These are phyloP conservation scores for Agrotis ipsilon DNA, from an alignment of 2,888 invertebrate species.

Conservation along the genomic window DNA sequence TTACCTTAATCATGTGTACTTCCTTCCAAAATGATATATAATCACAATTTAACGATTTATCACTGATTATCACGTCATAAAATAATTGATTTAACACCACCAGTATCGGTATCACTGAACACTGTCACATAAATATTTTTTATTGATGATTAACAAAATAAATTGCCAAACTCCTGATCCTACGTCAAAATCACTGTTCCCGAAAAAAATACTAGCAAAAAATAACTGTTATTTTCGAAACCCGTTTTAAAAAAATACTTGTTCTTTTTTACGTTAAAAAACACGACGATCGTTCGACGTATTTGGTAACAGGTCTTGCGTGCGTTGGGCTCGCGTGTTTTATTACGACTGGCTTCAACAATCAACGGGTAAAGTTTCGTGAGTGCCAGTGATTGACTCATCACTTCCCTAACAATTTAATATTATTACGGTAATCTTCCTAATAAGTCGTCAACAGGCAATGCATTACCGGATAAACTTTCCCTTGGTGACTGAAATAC, in stretches of 20 bases:
- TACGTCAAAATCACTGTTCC: conserved; percentile 7
- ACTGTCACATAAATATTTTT: conserved; percentile 1
- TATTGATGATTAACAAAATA: neutral
- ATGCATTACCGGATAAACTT: neutral
- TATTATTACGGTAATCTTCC: conserved; percentile 7
- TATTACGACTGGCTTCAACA: conserved; percentile 25
- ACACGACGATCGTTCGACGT: neutral
- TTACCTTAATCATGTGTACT: conserved; percentile 47
- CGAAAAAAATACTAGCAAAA: conserved; percentile 5
- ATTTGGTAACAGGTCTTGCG: conserved; percentile 15
- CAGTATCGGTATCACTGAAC: neutral
- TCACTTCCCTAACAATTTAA: conserved; percentile 13
- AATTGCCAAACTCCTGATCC: neutral
- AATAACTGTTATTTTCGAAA: conserved; percentile 15
- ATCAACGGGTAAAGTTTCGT: conserved; percentile 13
- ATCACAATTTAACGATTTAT: conserved; percentile 16
- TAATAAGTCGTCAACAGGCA: neutral
- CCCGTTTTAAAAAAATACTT: neutral
- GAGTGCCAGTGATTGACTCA: conserved; percentile 3
- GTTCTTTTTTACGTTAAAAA: neutral
- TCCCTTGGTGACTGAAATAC: neutral
- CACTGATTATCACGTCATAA: conserved; percentile 32
- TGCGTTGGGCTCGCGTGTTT: conserved; percentile 2
- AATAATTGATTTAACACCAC: neutral
- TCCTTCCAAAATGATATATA: conserved; percentile 20